phyloP scores from a whole-genome alignment of 2,797 vertebrate genomes.

The Spheniscus humboldti region DNA sequence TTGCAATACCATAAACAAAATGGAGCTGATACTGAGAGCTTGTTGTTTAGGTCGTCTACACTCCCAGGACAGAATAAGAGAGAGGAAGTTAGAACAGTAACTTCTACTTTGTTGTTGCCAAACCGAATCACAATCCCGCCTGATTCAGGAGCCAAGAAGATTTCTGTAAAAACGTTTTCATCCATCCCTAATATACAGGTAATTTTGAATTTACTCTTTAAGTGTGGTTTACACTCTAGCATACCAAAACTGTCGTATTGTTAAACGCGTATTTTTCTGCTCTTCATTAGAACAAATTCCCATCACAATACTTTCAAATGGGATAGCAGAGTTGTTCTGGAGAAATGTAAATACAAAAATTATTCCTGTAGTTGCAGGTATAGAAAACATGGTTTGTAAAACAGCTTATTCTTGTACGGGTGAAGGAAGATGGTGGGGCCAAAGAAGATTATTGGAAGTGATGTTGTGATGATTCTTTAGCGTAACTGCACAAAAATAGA shows the following conservation, averaged over 20 bases:
- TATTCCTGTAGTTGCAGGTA: background rate
- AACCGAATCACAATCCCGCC: slow-evolving; percentile 3
- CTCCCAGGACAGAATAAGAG: slow-evolving; percentile 59
- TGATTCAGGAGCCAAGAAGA: slow-evolving; percentile 65
- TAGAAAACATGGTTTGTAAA: background rate
- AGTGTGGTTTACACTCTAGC: background rate
- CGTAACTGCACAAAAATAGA: background rate
- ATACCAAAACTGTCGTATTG: background rate
- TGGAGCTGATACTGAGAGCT: background rate
- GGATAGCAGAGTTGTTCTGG: background rate
- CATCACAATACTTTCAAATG: background rate
- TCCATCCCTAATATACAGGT: slow-evolving; percentile 69
- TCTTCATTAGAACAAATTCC: background rate
- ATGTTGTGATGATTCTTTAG: background rate
- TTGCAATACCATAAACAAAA: slow-evolving; percentile 41
- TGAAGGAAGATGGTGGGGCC: background rate
- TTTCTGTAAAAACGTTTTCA: slow-evolving; percentile 60
- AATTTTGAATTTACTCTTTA: background rate
- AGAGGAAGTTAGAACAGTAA: slow-evolving; percentile 67
- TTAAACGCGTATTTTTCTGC: background rate
- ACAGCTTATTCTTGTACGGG: background rate
- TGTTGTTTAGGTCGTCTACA: background rate
- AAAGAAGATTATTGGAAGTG: background rate
- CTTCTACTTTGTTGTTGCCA: slow-evolving; percentile 68
- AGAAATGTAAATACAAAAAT: background rate